These are phyloP conservation scores for Linnaemya tessellans DNA, from an alignment of 2,888 invertebrate genomes.

Conservation along the genomic window DNA sequence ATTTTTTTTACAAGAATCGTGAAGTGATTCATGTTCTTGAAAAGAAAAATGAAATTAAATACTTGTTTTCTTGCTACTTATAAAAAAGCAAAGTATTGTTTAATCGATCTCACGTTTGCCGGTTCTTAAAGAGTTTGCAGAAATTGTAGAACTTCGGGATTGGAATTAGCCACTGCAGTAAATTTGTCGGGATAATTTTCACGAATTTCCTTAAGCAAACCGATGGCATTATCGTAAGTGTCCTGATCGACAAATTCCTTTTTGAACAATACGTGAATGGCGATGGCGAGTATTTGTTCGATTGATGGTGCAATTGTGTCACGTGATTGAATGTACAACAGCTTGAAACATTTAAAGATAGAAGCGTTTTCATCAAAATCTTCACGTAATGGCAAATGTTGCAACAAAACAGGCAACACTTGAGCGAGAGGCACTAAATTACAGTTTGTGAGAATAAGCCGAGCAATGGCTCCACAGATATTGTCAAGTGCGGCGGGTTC, in stretches of 20 bases:
- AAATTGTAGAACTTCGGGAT: conserved; percentile 79
- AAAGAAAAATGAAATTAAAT: conserved; percentile 44
- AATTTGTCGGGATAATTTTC: conserved; percentile 86
- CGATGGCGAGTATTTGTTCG: conserved; percentile 84
- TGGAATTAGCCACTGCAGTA: conserved; percentile 82
- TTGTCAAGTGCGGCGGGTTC: conserved; percentile 89
- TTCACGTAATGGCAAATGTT: conserved; percentile 88
- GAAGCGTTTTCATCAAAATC: conserved; percentile 90
- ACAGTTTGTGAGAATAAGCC: conserved; percentile 88
- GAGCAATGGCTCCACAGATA: conserved; percentile 90
- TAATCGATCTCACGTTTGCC: conserved; percentile 3
- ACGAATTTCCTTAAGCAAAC: conserved; percentile 85
- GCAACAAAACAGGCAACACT: conserved; percentile 89
- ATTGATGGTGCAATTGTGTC: conserved; percentile 85
- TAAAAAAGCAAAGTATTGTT: conserved; percentile 32
- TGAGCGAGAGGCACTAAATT: conserved; percentile 87
- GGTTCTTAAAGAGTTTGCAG: conserved; percentile 78
- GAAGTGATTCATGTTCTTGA: conserved; percentile 3
- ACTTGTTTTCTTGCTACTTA: conserved; percentile 43
- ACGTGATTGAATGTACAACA: conserved; percentile 86
- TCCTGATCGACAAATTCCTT: conserved; percentile 83
- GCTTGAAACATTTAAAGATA: conserved; percentile 87
- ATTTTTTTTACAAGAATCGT: conserved; percentile 21
- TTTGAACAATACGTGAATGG: conserved; percentile 85
- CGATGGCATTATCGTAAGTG: conserved; percentile 80